Conservation (phyloP, 2,797 vertebrate genomes). For the Lacerta bilineata region DNA sequence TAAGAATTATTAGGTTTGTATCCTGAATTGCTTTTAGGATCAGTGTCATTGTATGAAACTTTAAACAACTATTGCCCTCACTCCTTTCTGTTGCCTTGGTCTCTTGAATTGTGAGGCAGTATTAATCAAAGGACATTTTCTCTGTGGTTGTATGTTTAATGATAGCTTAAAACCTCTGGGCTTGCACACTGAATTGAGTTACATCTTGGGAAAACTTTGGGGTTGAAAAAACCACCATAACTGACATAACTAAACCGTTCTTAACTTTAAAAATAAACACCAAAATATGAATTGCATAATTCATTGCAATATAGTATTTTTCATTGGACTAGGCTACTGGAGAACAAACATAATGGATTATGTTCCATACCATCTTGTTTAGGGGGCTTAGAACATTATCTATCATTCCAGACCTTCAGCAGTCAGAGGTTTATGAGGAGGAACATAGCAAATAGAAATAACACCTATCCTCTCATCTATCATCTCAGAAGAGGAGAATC, state of each 20-base stretch:
- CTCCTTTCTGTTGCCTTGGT: background rate
- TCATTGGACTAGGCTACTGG: background rate
- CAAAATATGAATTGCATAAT: conserved; percentile 69
- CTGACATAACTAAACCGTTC: conserved; percentile 71
- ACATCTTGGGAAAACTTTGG: conserved; percentile 59
- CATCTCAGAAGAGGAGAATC: background rate
- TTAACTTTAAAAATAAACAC: conserved; percentile 62
- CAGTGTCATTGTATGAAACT: background rate
- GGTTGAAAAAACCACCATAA: conserved; percentile 63
- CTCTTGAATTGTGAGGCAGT: conserved; percentile 43
- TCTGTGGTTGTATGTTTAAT: conserved; percentile 59
- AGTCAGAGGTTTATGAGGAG: background rate
- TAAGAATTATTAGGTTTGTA: background rate
- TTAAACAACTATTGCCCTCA: background rate
- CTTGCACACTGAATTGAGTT: conserved; percentile 73
- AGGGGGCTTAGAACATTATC: background rate
- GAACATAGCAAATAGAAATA: background rate
- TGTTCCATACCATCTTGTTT: background rate
- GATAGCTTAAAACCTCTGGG: conserved; percentile 72
- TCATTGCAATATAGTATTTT: conserved; percentile 52
- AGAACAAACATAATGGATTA: background rate
- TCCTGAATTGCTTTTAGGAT: background rate
- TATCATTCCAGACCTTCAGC: background rate
- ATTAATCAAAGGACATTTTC: conserved; percentile 36
- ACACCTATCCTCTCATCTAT: background rate